Conservation (phyloP, 2,888 invertebrate species). For the Imbricaverruca yamaguchii region DNA sequence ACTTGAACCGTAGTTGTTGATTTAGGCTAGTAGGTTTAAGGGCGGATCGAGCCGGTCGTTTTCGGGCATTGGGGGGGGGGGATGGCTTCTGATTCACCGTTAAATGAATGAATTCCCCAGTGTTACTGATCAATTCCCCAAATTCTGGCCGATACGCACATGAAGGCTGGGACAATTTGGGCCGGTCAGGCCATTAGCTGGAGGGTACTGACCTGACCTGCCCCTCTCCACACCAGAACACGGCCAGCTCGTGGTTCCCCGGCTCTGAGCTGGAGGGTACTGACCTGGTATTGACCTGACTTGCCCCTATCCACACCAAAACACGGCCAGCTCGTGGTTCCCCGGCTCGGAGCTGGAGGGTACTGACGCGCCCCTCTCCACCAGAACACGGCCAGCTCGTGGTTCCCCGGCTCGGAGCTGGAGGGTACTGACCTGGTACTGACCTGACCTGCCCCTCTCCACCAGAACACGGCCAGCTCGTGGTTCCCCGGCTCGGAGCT, state of each 20-base stretch:
- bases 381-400: conserved; percentile 31
- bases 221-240: conserved; percentile 24
- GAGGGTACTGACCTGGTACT: conserved; percentile 26
- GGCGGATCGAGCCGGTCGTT: too few relatives aligned
- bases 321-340: conserved; percentile 32
- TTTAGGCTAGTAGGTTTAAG: too few relatives aligned
- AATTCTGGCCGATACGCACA: too few relatives aligned
- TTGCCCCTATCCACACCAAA: background rate
- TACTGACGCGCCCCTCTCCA: background rate
- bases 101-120: too few relatives aligned
- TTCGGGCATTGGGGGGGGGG: too few relatives aligned
- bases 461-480: background rate
- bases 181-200: too few relatives aligned
- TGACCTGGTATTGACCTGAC: background rate
- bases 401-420: conserved; percentile 24
- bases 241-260: conserved; percentile 30
- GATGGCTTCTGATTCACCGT: too few relatives aligned
- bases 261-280: background rate
- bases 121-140: too few relatives aligned
- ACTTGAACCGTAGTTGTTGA: too few relatives aligned
- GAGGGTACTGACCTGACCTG: background rate
- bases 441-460: background rate
- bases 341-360: background rate
- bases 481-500: background rate
- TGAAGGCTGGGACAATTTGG: too few relatives aligned